Evolutionary conservation across 1,140 invertebrate genomes (phyloP), one percentile per base, ranked within the genome.

Genomic region (Lanistes nyassanus): DNA sequence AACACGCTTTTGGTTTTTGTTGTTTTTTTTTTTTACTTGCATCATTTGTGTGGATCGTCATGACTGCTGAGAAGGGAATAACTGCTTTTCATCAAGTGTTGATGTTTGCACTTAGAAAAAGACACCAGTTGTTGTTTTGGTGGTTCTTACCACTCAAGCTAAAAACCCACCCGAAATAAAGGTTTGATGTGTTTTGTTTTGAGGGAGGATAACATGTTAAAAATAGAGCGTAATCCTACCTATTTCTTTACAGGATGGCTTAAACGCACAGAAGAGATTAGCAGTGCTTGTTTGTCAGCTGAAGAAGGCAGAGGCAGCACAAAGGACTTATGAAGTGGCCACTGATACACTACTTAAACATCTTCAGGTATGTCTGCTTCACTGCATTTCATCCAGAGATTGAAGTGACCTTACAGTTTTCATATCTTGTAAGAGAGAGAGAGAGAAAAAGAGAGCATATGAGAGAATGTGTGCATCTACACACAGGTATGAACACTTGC

Each of bases 321-420:
- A 84, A 74, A 86, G 86, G 74, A 86, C 84, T 11, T 87, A 85
- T 75, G 86, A 87, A 80, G 86, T 87, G 11, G 84, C 86, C 6
- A 87, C 85, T 53, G 85, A 88, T 37, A 88, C 87, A 77, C 80
- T 89, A 9, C 75, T 88, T 29, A 77, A 82, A 67, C 87, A 86
- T 83, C 81, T 84, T 23, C 85, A 87, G 83, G 87, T 87, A 71
- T 36, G 21, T 34, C 26, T 64, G 13, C 42, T 2, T 39, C 29
- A 26, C n/a, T 64, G 39, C 39, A 37, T 36, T 51, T 62, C 21
- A 11, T 78, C 34, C 65, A 58, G 75, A 37, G 3, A 19, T 47
- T 47, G 19, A 6, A 9, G 19, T 47, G 42, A 16, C 5, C 19
- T 47, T 6, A 47, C 19, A 47, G 9, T 47, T 13, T 47, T 1